Conservation (phyloP, 2,888 invertebrate species). For the Augiades crinisus region DNA sequence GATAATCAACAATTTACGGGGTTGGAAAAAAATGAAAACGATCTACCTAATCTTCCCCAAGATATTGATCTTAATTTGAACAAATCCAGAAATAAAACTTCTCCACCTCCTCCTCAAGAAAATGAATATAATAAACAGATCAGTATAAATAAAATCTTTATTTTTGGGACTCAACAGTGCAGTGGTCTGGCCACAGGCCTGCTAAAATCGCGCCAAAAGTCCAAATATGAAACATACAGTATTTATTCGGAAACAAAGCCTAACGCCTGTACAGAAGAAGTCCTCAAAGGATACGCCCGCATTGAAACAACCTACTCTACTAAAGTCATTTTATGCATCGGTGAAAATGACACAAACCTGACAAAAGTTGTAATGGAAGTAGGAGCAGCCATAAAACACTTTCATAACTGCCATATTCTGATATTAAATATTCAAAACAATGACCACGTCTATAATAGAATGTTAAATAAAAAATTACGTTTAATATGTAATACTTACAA, state of each 20-base stretch:
- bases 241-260: not conserved
- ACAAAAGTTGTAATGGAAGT: not conserved
- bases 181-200: not conserved
- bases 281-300: no score
- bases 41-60: no score
- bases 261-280: not conserved
- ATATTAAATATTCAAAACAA: not conserved
- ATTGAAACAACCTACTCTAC: not conserved
- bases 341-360: not conserved
- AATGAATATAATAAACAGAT: no score
- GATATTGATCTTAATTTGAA: no score
- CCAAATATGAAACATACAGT: not conserved
- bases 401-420: not conserved
- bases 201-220: not conserved
- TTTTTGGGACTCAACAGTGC: not conserved
- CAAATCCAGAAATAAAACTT: no score
- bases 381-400: not conserved
- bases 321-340: not conserved
- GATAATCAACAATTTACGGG: no score
- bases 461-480: not conserved
- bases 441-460: not conserved
- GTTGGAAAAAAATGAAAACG: no score
- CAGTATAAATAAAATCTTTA: not conserved
- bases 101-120: no score
- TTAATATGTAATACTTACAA: constrained; percentile 1